These are phyloP conservation scores for Synanthedon tipuliformis DNA, from an alignment of 2,888 invertebrate species.

Conservation along the genomic window DNA sequence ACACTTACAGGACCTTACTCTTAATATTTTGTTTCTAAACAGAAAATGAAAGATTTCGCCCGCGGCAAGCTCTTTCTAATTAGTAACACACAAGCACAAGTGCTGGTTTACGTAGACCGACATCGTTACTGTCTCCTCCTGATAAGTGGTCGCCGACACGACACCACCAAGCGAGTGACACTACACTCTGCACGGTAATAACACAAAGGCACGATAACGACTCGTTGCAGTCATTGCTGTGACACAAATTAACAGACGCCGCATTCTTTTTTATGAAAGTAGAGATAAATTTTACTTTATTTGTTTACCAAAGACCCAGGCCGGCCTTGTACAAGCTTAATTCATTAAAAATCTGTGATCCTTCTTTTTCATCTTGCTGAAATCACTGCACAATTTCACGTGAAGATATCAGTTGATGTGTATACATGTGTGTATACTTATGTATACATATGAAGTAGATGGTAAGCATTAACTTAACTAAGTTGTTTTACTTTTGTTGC, in stretches of 20 bases:
- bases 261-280: not conserved
- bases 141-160: not conserved
- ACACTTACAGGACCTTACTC: no score
- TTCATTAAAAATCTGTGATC: no score
- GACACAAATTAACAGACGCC: no score
- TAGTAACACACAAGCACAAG: not conserved
- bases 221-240: not conserved
- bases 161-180: not conserved
- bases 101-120: not conserved
- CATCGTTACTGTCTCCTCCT: not conserved
- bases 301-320: no score
- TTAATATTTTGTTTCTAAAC: no score
- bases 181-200: not conserved
- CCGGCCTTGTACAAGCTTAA: no score
- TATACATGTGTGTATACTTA: no score
- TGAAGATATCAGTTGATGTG: no score
- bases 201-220: not conserved
- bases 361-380: no score
- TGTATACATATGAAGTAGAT: no score
- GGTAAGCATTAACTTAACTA: no score
- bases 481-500: conserved; percentile 23
- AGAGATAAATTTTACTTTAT: not conserved
- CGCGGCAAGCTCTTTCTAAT: not conserved
- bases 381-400: no score
- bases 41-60: not conserved